These are phyloP conservation scores for Salminus brasiliensis DNA, from an alignment of 2,113 vertebrate genomes.

Conservation along the genomic window DNA sequence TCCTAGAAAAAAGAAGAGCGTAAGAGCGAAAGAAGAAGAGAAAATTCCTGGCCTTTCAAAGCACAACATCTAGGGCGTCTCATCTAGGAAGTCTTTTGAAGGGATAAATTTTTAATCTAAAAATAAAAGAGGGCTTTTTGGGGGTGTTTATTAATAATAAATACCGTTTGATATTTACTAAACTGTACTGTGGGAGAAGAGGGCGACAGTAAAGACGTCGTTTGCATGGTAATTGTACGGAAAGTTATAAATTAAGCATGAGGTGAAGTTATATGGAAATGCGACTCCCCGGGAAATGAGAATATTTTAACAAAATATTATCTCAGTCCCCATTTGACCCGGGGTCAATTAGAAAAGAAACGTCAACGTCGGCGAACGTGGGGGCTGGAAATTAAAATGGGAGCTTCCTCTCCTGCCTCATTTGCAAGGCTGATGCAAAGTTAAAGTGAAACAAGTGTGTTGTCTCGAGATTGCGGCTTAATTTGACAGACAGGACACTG, in stretches of 20 bases:
- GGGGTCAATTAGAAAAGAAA: constrained; percentile 76
- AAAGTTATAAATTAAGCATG: constrained; percentile 78
- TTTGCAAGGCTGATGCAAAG: constrained; percentile 57
- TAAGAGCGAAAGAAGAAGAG: neutral
- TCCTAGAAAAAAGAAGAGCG: neutral
- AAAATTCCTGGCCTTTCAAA: constrained; percentile 55
- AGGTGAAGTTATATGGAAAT: constrained; percentile 76
- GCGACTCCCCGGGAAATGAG: constrained; percentile 70
- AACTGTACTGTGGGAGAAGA: constrained; percentile 74
- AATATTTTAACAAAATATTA: constrained; percentile 82
- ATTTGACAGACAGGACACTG: constrained; percentile 40
- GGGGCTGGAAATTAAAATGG: constrained; percentile 58
- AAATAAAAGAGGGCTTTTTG: constrained; percentile 64
- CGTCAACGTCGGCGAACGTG: constrained; percentile 58
- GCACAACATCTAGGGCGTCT: constrained; percentile 64
- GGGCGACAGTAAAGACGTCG: constrained; percentile 73
- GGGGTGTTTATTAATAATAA: constrained; percentile 79
- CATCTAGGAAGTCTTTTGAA: constrained; percentile 67
- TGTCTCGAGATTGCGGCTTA: constrained; percentile 55
- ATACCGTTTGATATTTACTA: constrained; percentile 83
- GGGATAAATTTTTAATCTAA: constrained; percentile 72
- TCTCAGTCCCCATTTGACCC: constrained; percentile 73
- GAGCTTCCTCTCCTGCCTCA: constrained; percentile 55
- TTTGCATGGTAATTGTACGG: constrained; percentile 78
- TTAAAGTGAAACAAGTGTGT: constrained; percentile 59